Evolutionary conservation across 2,888 invertebrate species (phyloP).

Genomic region (Rapana venosa): DNA sequence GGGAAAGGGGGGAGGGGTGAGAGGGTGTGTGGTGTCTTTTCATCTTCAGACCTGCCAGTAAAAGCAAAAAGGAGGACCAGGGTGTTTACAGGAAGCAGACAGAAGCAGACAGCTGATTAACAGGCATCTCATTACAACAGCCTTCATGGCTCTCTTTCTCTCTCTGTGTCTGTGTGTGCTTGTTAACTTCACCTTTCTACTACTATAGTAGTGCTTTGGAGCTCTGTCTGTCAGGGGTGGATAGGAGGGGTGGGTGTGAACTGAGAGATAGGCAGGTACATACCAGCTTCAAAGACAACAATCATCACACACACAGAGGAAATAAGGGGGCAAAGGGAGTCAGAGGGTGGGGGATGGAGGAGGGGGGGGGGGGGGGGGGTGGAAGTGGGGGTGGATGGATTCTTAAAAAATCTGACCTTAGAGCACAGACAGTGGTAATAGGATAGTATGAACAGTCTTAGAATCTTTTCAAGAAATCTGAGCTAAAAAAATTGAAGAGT

Average conservation of each 20-base stretch:
- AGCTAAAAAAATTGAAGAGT: no score
- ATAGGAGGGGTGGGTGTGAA: neutral
- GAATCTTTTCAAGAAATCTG: no score
- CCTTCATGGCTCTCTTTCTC: no score
- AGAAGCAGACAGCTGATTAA: conserved; percentile 41
- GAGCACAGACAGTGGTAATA: no score
- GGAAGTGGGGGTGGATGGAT: neutral
- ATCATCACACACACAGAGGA: neutral
- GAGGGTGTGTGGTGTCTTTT: neutral
- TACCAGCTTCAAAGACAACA: neutral
- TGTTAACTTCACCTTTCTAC: no score
- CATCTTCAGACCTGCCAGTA: neutral
- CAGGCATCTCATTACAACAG: conserved; percentile 33
- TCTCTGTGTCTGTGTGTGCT: no score
- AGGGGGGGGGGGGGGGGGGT: neutral
- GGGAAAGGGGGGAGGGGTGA: neutral
- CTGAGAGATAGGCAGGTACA: neutral
- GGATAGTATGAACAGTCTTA: no score
- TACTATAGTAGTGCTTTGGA: no score
- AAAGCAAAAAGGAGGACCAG: conserved; percentile 19
- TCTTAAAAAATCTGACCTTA: no score
- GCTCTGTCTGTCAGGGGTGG: no score
- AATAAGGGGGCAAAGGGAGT: neutral
- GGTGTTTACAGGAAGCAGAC: conserved; percentile 23
- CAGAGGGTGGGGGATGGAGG: neutral